Base-by-base conservation (phyloP, 2,797 vertebrate genomes). In the Hipposideros larvatus region DNA sequence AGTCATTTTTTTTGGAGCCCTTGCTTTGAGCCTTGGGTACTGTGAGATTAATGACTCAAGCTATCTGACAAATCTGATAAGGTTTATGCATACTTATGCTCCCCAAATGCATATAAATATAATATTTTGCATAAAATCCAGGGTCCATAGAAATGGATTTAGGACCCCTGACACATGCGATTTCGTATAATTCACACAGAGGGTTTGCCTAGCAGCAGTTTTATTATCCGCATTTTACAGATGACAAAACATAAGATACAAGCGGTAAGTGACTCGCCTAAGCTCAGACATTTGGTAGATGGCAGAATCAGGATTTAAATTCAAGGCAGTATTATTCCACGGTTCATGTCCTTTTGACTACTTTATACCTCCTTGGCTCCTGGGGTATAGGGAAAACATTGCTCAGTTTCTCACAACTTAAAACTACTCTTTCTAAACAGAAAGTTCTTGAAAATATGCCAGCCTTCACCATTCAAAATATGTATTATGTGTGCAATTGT, bases 181-280 rank as follows among this genome's bases (percentile, higher is more conserved):
- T 88, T 82, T 86, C 43, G 84, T 41, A 43, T 84, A 93, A 96
- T 93, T 84, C 70, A 65, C 34, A 70, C 24, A 89, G 66, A 89
- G 65, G 11, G 21, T 70, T 91, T 77, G 37, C 63, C 71, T 82
- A 16, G 37, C 53, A 93, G 34, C 21, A 53, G 31, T 80, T 88
- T 94, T 85, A 95, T 90, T 80, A 43, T 74, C 63, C 74, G 91
- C 65, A 78, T 37, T 88, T 95, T 74, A 91, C 61, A 91, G 34
- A 82, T 84, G 70, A 85, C 34, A 91, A 94, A 96, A 82, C 11
- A 61, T 14, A 82, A 66, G 65, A 87, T 34, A 48, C 84, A 84
- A 41, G 51, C 5, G 22, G 13, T 70, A 63, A 94, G 63, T 46
- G 71, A 80, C 22, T 97, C 51, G 48, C 61, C 61, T 57, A 57